Evolutionary conservation across 92 coral and sea anemone genomes (phyloP), one percentile per base, ranked within the genome.

Genomic region (Umimayanthus chanpuru): DNA sequence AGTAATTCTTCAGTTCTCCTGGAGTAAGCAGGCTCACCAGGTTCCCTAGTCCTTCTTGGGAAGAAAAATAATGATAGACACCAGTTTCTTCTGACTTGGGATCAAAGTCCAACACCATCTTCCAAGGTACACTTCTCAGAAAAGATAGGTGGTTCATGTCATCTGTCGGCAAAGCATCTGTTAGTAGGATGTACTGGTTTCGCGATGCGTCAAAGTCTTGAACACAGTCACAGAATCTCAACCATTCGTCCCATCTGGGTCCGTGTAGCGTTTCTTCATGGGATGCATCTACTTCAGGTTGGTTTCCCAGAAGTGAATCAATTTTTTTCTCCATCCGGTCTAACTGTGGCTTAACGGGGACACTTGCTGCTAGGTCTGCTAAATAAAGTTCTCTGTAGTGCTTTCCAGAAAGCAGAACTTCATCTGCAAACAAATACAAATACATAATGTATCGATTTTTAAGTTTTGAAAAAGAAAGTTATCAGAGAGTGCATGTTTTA

Each of bases 91-190:
- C 98, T 4, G 97, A 96, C 85, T 88, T 85, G 5, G 94, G 96
- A 78, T 96, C 92, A 58, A 94, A 94, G 61, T 96, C 98, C 32
- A 96, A 88, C 9, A 96, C 98, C 92, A 96, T 90, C 90, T 94
- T 94, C 98, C 98, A 96, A 1, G 98, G 89, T 20, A 96, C 92
- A 84, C 88, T 89, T 90, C 96, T 88, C 65, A 96, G 85, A 73
- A 47, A 76, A 40, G 96, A 92, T 70, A 91, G 91, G 56, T 90
- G 85, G 38, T 89, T 84, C 10, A 90, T 65, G 44, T 94, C 88
- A 65, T 82, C 90, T 30, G 89, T 76, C 0, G 93, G 55, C 61
- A 94, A 87, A 36, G 92, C 90, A 90, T 93, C 97, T n/a, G 97
- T 65, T 41, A 92, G 71, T 36, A 96, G 91, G 80, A 96, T 93